phyloP scores from a whole-genome alignment of 2,888 invertebrate genomes.

The Buathra laborator region DNA sequence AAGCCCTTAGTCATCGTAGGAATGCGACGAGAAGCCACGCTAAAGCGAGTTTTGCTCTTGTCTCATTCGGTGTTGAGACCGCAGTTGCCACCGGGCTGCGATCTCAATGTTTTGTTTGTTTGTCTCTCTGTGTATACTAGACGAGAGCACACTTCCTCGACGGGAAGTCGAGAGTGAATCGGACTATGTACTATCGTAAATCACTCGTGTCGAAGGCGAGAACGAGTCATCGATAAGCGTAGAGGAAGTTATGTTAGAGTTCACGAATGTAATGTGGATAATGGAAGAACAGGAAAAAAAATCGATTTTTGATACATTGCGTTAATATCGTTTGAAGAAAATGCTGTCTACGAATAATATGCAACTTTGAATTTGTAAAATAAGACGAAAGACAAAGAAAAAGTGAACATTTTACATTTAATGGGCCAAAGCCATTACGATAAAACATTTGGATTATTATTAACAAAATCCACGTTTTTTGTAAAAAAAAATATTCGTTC shows the following conservation, averaged over 20 bases:
- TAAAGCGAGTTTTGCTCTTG: slow-evolving; percentile 45
- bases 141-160: slow-evolving; percentile 51
- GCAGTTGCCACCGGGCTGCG: slow-evolving; percentile 44
- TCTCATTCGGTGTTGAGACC: slow-evolving; percentile 44
- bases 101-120: slow-evolving; percentile 49
- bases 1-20: slow-evolving; percentile 79
- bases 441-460: no score
- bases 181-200: slow-evolving; percentile 24
- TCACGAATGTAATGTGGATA: background rate
- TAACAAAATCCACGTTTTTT: background rate
- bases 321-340: no score
- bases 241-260: slow-evolving; percentile 2
- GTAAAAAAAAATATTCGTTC: background rate
- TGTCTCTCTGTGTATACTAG: slow-evolving; percentile 32
- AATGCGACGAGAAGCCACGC: slow-evolving; percentile 73
- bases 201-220: slow-evolving; percentile 5
- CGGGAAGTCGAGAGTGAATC: slow-evolving; percentile 51
- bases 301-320: no score
- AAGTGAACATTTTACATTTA: background rate
- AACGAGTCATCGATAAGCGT: slow-evolving; percentile 26
- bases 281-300: background rate
- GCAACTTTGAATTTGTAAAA: no score
- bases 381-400: background rate
- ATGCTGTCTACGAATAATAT: no score
- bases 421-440: no score